These are phyloP conservation scores for Syngnathus scovelli DNA, from an alignment of 2,113 vertebrate species.

Conservation along the genomic window DNA sequence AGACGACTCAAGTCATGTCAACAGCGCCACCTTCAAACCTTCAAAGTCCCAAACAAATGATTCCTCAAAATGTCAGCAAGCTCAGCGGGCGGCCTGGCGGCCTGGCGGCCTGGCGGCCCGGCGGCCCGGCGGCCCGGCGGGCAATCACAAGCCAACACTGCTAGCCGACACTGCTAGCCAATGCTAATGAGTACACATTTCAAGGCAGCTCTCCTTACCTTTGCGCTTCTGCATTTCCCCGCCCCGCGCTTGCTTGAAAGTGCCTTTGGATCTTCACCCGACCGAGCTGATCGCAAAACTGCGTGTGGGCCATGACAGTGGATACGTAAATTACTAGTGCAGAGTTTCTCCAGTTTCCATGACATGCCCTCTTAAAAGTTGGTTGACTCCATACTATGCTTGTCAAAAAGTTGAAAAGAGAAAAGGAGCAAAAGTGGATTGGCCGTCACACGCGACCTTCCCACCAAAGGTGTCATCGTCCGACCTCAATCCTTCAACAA, in stretches of 20 bases:
- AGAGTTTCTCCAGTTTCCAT: slow-evolving; percentile 12
- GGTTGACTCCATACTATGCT: neutral
- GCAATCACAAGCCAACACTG: no score
- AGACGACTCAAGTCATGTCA: neutral
- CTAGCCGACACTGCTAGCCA: no score
- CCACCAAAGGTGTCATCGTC: slow-evolving; percentile 58
- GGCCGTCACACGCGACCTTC: slow-evolving; percentile 59
- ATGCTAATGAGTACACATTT: neutral
- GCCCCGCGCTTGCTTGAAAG: neutral
- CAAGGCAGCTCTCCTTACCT: neutral
- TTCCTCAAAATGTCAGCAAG: neutral
- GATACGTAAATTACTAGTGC: neutral
- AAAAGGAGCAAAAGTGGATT: slow-evolving; percentile 35
- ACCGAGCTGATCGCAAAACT: neutral
- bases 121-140: no score
- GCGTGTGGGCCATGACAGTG: neutral
- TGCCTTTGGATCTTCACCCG: neutral
- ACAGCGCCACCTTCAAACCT: neutral
- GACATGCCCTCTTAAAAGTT: neutral
- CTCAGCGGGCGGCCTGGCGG: no score
- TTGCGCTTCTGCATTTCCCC: neutral
- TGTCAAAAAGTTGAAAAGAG: neutral
- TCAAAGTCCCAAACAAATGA: neutral
- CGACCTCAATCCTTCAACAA: slow-evolving; percentile 49
- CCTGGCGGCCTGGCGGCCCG: no score